Base-by-base conservation (phyloP, 2,888 invertebrate genomes). In the Drosophila emarginata region DNA sequence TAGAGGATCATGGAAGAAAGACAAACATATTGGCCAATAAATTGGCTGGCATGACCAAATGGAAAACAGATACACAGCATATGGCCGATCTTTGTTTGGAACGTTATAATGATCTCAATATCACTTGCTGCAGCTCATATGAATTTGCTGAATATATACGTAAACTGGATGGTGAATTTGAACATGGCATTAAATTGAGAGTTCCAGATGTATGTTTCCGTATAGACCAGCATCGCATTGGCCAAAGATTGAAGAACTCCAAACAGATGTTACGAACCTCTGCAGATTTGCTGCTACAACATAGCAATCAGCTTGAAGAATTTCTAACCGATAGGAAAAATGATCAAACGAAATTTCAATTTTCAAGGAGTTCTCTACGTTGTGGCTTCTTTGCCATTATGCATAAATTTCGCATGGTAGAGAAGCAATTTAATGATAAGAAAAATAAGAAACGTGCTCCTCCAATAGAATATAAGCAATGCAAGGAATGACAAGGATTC, bases 31-130 rank as follows among this genome's bases (percentile, higher is more conserved):
- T 76, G 50, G 1, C 52, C 1, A 9, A 39, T 2, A 28, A 32
- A 15, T 11, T 67, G 5, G 37, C 5, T 0, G 12, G 56, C 14
- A 28, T 71, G 36, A 59, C 23, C 51, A 58, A 57, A 26, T 74
- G 70, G 66, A 21, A 39, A 6, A 53, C 53, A 15, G 23, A 40
- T 0, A 39, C n/a, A 0, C n/a, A 61, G 26, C 50, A 67, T 2
- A 36, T 52, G 12, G 39, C 21, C 11, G 70, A 39, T 0, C 4
- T 61, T 21, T 74, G 76, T 26, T 4, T 71, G 2, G 71, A 77
- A 36, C 71, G 74, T n/a, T 60, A 51, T 26, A 12, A 45, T 1
- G 56, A 74, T 6, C 7, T 76, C n/a, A 15, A 61, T 3, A 45
- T 59, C 0, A 23, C 12, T 6, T 12, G 18, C 11, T 56, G 52